Conservation (phyloP, 2,797 vertebrate species). For the Enteromius fasciolatus region DNA sequence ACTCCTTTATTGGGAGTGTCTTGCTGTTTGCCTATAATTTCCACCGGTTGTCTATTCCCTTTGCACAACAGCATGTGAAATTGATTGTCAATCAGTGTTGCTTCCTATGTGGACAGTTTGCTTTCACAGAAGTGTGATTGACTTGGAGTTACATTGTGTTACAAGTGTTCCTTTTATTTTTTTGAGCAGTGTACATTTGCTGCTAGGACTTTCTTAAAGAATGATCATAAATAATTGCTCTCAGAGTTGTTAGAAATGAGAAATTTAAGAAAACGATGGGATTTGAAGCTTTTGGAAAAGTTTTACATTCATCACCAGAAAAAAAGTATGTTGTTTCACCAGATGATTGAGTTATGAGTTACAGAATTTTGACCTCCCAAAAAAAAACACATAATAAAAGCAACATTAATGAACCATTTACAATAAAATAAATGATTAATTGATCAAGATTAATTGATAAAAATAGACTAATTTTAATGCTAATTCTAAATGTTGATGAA, state of each 20-base stretch:
- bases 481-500: background rate
- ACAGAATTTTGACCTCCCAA: background rate
- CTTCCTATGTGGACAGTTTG: too few species aligned
- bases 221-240: conserved; percentile 1
- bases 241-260: background rate
- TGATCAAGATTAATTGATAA: background rate
- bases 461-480: background rate
- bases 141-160: too few species aligned
- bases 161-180: too few species aligned
- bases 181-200: too few species aligned
- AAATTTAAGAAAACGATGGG: background rate
- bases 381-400: background rate
- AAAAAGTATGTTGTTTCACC: background rate
- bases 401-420: background rate
- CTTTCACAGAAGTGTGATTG: too few species aligned
- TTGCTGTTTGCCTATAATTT: too few species aligned
- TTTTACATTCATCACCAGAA: background rate
- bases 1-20: too few species aligned
- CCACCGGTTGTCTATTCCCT: too few species aligned
- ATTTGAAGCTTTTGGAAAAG: background rate
- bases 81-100: too few species aligned
- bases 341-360: background rate
- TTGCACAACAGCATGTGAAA: too few species aligned
- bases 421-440: background rate
- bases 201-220: background rate